Conservation (phyloP, 2,113 vertebrate species). For the Scophthalmus maximus region DNA sequence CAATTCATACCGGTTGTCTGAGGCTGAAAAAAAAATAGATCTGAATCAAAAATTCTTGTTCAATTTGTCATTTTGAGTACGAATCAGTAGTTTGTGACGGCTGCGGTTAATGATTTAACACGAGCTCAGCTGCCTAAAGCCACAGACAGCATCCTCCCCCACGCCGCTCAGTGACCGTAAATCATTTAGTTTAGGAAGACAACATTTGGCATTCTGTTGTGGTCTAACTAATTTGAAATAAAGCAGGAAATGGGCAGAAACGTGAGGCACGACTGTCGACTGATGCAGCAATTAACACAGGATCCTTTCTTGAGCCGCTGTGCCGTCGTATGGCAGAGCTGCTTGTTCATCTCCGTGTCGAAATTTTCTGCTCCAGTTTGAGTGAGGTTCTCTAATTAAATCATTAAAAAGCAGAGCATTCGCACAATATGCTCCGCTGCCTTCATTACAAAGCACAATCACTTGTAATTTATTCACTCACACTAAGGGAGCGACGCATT, state of each 20-base stretch:
- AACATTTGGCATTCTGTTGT: slow-evolving; percentile 67
- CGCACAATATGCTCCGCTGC: slow-evolving; percentile 77
- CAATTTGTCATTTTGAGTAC: background rate
- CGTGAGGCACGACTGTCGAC: slow-evolving; percentile 75
- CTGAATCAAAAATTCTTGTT: slow-evolving; percentile 5
- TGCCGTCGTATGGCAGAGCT: slow-evolving; percentile 50
- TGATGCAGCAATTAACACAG: slow-evolving; percentile 73
- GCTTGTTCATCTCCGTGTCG: slow-evolving; percentile 54
- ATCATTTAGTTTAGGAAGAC: slow-evolving; percentile 66
- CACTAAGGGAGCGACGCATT: slow-evolving; percentile 40
- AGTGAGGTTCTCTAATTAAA: slow-evolving; percentile 81
- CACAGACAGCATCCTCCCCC: slow-evolving; percentile 17
- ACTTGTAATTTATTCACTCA: slow-evolving; percentile 76
- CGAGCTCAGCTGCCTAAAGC: slow-evolving; percentile 40
- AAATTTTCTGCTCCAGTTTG: slow-evolving; percentile 78
- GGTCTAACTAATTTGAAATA: slow-evolving; percentile 65
- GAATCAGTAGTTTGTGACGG: slow-evolving; percentile 2
- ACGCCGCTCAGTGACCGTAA: slow-evolving; percentile 41
- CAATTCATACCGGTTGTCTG: background rate
- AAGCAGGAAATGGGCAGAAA: slow-evolving; percentile 69
- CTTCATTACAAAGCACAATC: slow-evolving; percentile 75
- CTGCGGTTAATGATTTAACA: slow-evolving; percentile 44
- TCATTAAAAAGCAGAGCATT: slow-evolving; percentile 80
- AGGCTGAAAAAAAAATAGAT: background rate
- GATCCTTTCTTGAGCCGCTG: slow-evolving; percentile 42